Percentiles rank a stretch among this genome's conserved stretches.
Evolutionary conservation across 2,797 vertebrate species (phyloP).

Genomic region (Trichosurus vulpecula): DNA sequence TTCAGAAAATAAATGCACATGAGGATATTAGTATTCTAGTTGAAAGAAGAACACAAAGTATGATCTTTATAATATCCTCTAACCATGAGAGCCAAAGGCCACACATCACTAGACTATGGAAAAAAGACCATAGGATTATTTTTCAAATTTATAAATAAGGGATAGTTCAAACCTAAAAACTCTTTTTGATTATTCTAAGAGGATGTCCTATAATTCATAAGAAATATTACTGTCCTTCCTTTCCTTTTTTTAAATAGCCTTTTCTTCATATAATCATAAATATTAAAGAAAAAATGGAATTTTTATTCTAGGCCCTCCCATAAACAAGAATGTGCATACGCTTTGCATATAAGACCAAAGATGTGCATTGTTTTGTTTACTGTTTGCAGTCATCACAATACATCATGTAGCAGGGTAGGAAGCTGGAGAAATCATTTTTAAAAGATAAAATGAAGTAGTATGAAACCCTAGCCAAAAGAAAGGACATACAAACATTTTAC

Average conservation of each 20-base stretch:
- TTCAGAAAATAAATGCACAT: neutral
- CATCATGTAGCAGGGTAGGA: neutral
- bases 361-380: neutral
- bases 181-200: neutral
- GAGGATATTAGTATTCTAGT: neutral
- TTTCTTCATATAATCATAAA: neutral
- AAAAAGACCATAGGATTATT: neutral
- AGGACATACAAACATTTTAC: neutral
- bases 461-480: neutral
- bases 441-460: neutral
- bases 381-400: neutral
- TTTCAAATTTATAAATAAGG: neutral
- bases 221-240: neutral
- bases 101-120: neutral
- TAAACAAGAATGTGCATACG: neutral
- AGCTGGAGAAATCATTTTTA: neutral
- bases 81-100: neutral
- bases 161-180: neutral
- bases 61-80: neutral
- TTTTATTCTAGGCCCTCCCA: neutral
- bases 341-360: neutral
- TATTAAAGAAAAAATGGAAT: neutral
- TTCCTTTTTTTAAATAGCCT: neutral
- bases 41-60: neutral
- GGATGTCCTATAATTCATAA: neutral